Conservation (phyloP, 2,797 vertebrate genomes). For the Carcharodon carcharias region DNA sequence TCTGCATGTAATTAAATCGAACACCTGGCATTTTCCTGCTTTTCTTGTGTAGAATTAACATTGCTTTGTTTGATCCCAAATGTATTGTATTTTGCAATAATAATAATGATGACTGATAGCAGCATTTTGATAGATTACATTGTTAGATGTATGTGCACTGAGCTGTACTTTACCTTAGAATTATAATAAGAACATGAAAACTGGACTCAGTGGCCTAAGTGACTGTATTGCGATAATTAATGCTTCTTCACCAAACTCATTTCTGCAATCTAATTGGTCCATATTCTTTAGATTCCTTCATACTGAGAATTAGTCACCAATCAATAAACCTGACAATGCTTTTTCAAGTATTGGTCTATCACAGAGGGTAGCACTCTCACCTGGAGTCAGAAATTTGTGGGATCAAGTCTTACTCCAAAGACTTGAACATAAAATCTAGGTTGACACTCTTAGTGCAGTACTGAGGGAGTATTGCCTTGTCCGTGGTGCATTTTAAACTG, state of each 20-base stretch:
- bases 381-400: background rate
- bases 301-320: background rate
- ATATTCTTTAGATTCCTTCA: background rate
- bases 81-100: background rate
- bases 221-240: background rate
- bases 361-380: background rate
- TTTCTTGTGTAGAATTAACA: background rate
- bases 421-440: too few relatives aligned
- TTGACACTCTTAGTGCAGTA: background rate
- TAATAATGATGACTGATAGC: background rate
- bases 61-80: background rate
- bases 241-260: background rate
- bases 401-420: background rate
- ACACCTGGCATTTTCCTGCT: background rate
- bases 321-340: background rate
- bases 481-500: background rate
- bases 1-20: background rate
- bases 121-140: background rate
- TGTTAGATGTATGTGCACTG: background rate
- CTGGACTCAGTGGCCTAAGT: background rate
- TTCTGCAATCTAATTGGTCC: background rate
- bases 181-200: background rate
- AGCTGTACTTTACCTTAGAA: background rate
- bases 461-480: background rate
- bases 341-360: too few relatives aligned